phyloP scores from a whole-genome alignment of 2,113 vertebrate species.

The Clarias magur region DNA sequence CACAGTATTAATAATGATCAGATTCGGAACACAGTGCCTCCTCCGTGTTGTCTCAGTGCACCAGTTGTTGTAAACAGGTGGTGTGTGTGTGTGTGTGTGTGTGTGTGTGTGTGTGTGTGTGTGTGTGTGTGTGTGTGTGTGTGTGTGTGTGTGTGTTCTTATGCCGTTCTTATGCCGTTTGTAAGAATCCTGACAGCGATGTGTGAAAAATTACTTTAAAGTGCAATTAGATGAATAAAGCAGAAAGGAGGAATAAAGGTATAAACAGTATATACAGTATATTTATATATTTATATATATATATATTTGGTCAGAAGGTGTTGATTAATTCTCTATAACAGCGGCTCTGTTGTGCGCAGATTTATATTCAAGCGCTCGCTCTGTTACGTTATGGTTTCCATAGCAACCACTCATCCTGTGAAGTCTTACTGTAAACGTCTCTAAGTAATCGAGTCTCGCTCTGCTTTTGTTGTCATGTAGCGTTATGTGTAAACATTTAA shows the following conservation, averaged over 20 bases:
- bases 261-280: too few relatives aligned
- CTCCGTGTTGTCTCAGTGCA: background rate
- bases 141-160: background rate
- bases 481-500: conserved; percentile 25
- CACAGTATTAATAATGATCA: background rate
- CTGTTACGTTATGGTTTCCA: background rate
- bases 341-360: background rate
- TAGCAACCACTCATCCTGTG: background rate
- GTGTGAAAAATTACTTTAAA: background rate
- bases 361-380: background rate
- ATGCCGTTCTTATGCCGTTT: background rate
- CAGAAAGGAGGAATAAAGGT: background rate
- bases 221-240: background rate
- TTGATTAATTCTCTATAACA: background rate
- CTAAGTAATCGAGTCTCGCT: background rate
- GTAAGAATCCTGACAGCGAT: background rate
- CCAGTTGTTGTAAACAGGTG: conserved; percentile 22
- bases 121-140: background rate
- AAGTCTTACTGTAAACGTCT: background rate
- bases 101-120: too few relatives aligned
- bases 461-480: conserved; percentile 12
- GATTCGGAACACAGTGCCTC: background rate
- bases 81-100: background rate
- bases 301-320: background rate
- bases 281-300: too few relatives aligned